Conservation (phyloP, 2,888 invertebrate species). For the Lasioglossum marginatum region DNA sequence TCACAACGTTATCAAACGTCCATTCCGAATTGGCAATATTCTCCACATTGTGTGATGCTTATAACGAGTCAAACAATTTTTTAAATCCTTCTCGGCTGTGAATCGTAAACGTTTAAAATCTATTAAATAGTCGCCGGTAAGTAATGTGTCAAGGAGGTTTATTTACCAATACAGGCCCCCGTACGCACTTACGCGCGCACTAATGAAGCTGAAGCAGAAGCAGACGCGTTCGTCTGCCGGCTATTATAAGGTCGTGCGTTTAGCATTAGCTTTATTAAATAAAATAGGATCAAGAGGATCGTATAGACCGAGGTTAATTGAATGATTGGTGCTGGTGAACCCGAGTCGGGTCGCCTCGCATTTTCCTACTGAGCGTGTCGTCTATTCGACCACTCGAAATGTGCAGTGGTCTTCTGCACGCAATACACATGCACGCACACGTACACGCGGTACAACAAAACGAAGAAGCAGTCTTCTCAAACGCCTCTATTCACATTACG, state of each 20-base stretch:
- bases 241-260: conserved; percentile 61
- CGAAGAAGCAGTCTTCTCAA: not conserved
- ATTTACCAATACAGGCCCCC: not conserved
- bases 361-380: conserved; percentile 62
- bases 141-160: not conserved
- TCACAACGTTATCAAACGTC: not conserved
- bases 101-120: not conserved
- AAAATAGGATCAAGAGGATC: conserved; percentile 80
- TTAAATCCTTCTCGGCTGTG: not conserved
- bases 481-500: conserved; percentile 25
- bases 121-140: not conserved
- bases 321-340: conserved; percentile 78
- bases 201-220: conserved; percentile 59
- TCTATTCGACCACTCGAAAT: conserved; percentile 28
- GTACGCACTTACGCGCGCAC: conserved; percentile 19
- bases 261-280: conserved; percentile 80
- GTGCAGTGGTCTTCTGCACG: not conserved
- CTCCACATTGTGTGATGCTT: not conserved
- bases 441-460: not conserved
- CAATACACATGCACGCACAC: not conserved
- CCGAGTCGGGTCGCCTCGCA: conserved; percentile 70
- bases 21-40: not conserved
- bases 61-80: not conserved
- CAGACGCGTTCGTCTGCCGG: conserved; percentile 50
- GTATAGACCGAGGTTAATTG: conserved; percentile 80